Evolutionary conservation across 2,888 invertebrate genomes (phyloP).

Genomic region (Pterostichus madidus): DNA sequence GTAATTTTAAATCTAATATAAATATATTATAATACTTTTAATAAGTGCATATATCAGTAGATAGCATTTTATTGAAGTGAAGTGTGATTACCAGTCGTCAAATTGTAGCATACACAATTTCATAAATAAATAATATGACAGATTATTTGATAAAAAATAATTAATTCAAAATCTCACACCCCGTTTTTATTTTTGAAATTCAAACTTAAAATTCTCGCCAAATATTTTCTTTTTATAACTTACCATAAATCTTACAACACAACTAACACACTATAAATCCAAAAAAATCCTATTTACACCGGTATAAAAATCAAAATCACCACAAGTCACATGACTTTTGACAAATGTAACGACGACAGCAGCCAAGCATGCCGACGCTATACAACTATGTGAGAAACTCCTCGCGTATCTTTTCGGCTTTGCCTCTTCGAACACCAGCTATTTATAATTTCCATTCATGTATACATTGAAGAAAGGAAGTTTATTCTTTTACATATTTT

Average conservation of each 20-base stretch:
- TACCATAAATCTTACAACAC: not conserved
- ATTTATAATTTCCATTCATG: slow-evolving; percentile 63
- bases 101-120: no score
- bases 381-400: slow-evolving; percentile 22
- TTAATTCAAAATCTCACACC: not conserved
- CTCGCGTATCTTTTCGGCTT: slow-evolving; percentile 7
- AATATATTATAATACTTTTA: no score
- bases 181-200: not conserved
- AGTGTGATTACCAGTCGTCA: no score
- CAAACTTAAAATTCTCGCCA: not conserved
- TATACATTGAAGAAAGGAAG: slow-evolving; percentile 51
- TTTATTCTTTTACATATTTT: slow-evolving; percentile 43
- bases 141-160: no score
- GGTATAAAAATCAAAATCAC: not conserved
- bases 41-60: no score
- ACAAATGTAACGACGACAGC: slow-evolving; percentile 17
- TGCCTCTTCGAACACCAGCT: slow-evolving; percentile 28
- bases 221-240: slow-evolving; percentile 6
- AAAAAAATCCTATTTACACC: not conserved
- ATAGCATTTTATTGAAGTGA: no score
- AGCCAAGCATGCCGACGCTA: slow-evolving; percentile 34
- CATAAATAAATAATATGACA: no score
- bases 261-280: slow-evolving; percentile 1
- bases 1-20: no score
- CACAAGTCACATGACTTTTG: slow-evolving; percentile 2